Evolutionary conservation across 2,797 vertebrate genomes (phyloP).

Genomic region (Eospalax fontanierii): DNA sequence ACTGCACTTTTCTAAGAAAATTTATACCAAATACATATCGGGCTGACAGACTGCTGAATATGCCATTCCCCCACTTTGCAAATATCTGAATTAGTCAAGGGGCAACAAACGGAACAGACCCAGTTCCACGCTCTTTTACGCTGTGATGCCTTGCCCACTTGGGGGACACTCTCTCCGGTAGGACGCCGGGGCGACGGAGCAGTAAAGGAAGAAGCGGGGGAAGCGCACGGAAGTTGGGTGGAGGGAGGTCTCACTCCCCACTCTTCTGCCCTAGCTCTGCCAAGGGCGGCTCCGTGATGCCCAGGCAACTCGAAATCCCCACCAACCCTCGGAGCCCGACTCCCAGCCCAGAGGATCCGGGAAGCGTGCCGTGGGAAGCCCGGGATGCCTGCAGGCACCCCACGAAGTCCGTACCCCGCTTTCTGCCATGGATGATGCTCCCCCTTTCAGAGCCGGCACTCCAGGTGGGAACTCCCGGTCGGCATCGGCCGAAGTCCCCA

Average conservation of each 20-base stretch:
- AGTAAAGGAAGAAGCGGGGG: slow-evolving; percentile 80
- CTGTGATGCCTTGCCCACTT: slow-evolving; percentile 36
- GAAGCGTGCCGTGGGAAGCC: neutral
- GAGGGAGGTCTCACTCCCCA: slow-evolving; percentile 76
- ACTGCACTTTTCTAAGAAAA: slow-evolving; percentile 69
- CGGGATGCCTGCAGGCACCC: neutral
- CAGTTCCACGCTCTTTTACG: slow-evolving; percentile 36
- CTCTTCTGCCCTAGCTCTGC: slow-evolving; percentile 65
- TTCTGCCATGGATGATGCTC: slow-evolving; percentile 31
- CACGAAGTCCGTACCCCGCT: neutral
- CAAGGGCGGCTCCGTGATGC: slow-evolving; percentile 84
- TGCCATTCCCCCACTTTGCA: slow-evolving; percentile 46
- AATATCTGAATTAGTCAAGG: slow-evolving; percentile 55
- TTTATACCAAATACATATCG: slow-evolving; percentile 24
- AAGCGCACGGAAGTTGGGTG: slow-evolving; percentile 83
- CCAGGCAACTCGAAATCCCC: slow-evolving; percentile 52
- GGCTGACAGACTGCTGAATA: neutral
- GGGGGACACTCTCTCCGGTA: neutral
- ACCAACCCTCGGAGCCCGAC: neutral
- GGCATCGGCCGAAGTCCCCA: slow-evolving; percentile 25
- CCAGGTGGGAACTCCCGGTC: slow-evolving; percentile 75
- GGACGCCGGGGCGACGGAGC: slow-evolving; percentile 7
- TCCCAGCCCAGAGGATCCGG: neutral
- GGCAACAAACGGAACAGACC: neutral
- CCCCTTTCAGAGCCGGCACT: slow-evolving; percentile 50